phyloP scores from a whole-genome alignment of 2,113 vertebrate species.

The Dendrocopos noguchii region DNA sequence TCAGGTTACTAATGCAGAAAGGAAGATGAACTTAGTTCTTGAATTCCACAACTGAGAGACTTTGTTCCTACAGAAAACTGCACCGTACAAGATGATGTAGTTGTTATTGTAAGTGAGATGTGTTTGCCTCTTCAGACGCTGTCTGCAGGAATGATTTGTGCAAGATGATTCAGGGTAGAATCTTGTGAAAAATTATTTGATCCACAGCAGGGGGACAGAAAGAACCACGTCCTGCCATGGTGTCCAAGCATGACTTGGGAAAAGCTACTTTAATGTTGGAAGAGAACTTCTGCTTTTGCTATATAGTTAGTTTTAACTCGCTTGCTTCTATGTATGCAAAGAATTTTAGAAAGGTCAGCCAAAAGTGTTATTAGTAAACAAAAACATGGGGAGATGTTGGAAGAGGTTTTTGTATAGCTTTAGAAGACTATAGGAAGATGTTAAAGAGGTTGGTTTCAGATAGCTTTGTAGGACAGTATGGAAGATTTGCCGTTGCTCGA shows the following conservation, averaged over 20 bases:
- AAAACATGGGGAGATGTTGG: no score
- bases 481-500: no score
- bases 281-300: no score
- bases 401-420: no score
- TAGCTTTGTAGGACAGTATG: no score
- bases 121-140: background rate
- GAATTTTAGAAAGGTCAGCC: no score
- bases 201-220: background rate
- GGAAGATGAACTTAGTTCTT: background rate
- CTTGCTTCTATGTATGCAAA: no score
- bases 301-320: no score
- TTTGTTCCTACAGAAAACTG: rapidly evolving
- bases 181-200: background rate
- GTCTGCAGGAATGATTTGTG: background rate
- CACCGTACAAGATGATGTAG: background rate
- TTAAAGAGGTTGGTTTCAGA: no score
- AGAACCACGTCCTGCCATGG: background rate
- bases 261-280: background rate
- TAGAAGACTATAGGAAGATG: no score
- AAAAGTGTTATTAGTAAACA: no score
- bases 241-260: background rate
- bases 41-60: background rate
- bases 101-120: background rate
- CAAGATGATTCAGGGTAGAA: background rate
- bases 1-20: background rate